Evolutionary conservation across 2,113 vertebrate genomes (phyloP).

Genomic region (Gasterosteus nipponicus): DNA sequence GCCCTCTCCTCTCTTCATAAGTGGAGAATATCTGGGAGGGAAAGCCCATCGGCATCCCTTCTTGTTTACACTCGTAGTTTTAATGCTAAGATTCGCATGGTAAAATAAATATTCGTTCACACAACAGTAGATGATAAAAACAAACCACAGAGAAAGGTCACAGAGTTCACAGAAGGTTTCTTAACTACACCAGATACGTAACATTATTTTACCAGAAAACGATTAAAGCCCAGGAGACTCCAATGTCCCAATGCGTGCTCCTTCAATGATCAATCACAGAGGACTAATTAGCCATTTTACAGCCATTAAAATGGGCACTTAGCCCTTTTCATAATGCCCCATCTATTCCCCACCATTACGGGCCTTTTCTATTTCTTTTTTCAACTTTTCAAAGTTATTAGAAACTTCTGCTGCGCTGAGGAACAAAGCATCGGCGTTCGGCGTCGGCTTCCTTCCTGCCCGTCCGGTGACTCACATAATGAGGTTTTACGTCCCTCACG

Average conservation of each 20-base stretch:
- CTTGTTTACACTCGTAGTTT: conserved; percentile 27
- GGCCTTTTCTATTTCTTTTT: conserved; percentile 32
- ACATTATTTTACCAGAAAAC: conserved; percentile 74
- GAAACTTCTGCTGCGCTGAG: conserved; percentile 45
- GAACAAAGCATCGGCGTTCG: conserved; percentile 41
- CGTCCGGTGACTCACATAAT: conserved; percentile 33
- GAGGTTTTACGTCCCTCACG: too few species aligned
- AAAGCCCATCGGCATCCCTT: conserved; percentile 35
- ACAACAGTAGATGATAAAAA: conserved; percentile 36
- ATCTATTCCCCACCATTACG: conserved; percentile 64
- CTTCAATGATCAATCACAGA: conserved; percentile 67
- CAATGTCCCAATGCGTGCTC: conserved; percentile 55
- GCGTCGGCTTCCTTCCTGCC: conserved; percentile 29
- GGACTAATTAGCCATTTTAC: conserved; percentile 74
- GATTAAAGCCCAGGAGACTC: conserved; percentile 64
- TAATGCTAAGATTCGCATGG: neutral
- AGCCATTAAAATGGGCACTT: conserved; percentile 62
- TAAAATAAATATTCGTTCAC: conserved; percentile 3
- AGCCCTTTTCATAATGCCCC: conserved; percentile 61
- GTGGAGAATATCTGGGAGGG: conserved; percentile 45
- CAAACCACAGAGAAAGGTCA: conserved; percentile 33
- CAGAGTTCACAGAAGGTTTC: conserved; percentile 41
- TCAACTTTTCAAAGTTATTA: conserved; percentile 63
- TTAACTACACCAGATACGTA: conserved; percentile 68
- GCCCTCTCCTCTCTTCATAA: conserved; percentile 48